Evolutionary conservation across 2,797 vertebrate species (phyloP).

Genomic region (Macrochelys suwanniensis): DNA sequence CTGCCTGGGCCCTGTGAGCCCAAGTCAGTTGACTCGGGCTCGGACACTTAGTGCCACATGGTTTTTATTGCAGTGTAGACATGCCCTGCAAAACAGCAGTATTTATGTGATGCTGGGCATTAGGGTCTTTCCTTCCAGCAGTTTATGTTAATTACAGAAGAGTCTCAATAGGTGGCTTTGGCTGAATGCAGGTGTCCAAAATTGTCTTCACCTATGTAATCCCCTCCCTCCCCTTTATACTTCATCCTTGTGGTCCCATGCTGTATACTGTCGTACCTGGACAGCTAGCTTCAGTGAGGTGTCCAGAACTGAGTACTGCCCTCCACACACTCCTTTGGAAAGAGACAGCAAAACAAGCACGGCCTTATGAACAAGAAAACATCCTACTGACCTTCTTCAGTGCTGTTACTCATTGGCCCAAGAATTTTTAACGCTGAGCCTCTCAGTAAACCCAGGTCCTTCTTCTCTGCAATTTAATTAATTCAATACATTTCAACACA

Average conservation of each 20-base stretch:
- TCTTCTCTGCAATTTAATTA: background rate
- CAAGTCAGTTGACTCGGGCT: background rate
- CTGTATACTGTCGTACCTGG: background rate
- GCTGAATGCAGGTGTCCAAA: background rate
- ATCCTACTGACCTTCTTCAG: background rate
- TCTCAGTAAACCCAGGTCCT: background rate
- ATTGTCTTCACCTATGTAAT: background rate
- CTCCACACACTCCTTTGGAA: background rate
- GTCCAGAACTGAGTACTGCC: background rate
- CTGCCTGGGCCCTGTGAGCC: background rate
- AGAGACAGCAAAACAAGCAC: background rate
- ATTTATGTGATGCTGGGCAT: background rate
- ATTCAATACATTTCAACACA: background rate
- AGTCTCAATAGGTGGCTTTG: background rate
- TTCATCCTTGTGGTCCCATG: fast-evolving
- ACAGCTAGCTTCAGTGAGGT: background rate
- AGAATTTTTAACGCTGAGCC: background rate
- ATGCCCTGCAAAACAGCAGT: background rate
- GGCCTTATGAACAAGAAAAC: background rate
- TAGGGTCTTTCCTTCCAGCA: background rate
- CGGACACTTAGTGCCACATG: background rate
- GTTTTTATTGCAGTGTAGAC: background rate
- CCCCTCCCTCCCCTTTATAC: background rate
- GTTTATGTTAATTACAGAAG: background rate
- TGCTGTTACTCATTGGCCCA: background rate